These are phyloP conservation scores for Argyrosomus regius DNA, from an alignment of 2,797 vertebrate genomes.

Conservation along the genomic window DNA sequence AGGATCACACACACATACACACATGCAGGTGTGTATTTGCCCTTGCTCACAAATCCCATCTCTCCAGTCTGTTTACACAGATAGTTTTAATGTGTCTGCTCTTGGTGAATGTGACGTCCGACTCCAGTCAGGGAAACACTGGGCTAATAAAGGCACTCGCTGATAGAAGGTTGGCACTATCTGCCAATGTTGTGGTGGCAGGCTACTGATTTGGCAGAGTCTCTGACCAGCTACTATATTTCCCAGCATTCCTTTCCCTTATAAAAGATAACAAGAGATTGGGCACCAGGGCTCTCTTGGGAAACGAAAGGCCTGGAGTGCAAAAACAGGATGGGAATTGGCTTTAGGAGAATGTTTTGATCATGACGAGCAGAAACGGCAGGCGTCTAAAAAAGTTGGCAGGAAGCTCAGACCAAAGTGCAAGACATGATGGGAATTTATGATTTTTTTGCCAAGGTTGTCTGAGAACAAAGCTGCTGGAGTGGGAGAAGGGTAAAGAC, in stretches of 20 bases:
- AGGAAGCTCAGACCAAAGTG: slow-evolving; percentile 45
- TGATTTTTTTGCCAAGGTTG: slow-evolving; percentile 55
- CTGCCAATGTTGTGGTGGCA: slow-evolving; percentile 48
- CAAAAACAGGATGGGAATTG: slow-evolving; percentile 80
- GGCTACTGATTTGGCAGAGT: slow-evolving; percentile 56
- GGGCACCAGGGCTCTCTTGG: slow-evolving; percentile 58
- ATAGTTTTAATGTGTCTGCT: slow-evolving; percentile 52
- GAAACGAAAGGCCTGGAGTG: slow-evolving; percentile 56
- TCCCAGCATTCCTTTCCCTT: slow-evolving; percentile 78
- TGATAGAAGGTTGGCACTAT: slow-evolving; percentile 54
- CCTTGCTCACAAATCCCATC: neutral
- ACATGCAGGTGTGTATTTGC: slow-evolving; percentile 23
- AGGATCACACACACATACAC: slow-evolving; percentile 25
- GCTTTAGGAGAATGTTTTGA: slow-evolving; percentile 66
- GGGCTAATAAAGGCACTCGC: slow-evolving; percentile 51
- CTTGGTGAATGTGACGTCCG: slow-evolving; percentile 35
- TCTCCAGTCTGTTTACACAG: slow-evolving; percentile 45
- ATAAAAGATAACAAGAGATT: slow-evolving; percentile 75
- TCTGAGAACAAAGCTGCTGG: slow-evolving; percentile 53
- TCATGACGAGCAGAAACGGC: slow-evolving; percentile 42
- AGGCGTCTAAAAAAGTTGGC: slow-evolving; percentile 52
- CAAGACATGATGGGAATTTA: slow-evolving; percentile 65
- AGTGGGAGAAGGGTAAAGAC: slow-evolving; percentile 35
- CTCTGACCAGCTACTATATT: slow-evolving; percentile 54
- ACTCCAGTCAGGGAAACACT: slow-evolving; percentile 19